Percentiles rank a stretch among this genome's conserved stretches.
Evolutionary conservation across 2,888 invertebrate species (phyloP).

Genomic region (Drosophila lacicola): DNA sequence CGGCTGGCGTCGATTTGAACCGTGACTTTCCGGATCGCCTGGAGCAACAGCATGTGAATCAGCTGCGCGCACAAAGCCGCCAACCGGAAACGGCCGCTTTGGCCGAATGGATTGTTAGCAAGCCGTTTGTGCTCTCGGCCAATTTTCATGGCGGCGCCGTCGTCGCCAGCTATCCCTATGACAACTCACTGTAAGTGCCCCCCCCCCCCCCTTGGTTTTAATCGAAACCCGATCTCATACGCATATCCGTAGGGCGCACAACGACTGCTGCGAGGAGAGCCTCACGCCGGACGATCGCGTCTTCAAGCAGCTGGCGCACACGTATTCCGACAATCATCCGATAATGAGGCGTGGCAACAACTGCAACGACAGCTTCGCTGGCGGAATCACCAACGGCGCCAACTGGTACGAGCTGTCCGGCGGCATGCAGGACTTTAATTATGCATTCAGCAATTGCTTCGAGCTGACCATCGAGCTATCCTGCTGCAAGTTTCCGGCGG

Average conservation of each 20-base stretch:
- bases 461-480: slow-evolving; percentile 98
- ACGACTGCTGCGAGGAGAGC: slow-evolving; percentile 90
- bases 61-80: slow-evolving; percentile 85
- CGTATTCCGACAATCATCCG: slow-evolving; percentile 91
- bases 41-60: slow-evolving; percentile 85
- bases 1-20: slow-evolving; percentile 93
- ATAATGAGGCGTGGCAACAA: slow-evolving; percentile 91
- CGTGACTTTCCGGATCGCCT: slow-evolving; percentile 97
- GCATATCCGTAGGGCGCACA: slow-evolving; percentile 83
- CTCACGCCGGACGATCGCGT: slow-evolving; percentile 92
- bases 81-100: slow-evolving; percentile 95
- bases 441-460: slow-evolving; percentile 96
- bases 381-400: slow-evolving; percentile 96
- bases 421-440: slow-evolving; percentile 99
- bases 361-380: slow-evolving; percentile 90
- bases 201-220: not conserved
- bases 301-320: slow-evolving; percentile 91
- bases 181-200: slow-evolving; percentile 90
- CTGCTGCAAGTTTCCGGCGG: slow-evolving; percentile 96
- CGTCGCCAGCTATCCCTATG: slow-evolving; percentile 99
- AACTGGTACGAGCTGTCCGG: slow-evolving; percentile 95
- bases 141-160: slow-evolving; percentile 98
- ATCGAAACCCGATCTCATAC: not conserved
- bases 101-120: slow-evolving; percentile 94
- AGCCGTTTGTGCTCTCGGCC: slow-evolving; percentile 96